A percentile compares a stretch with the other conserved stretches of the same genome.
Conservation (phyloP, 1,140 invertebrate species). For the Drosophila oshimai region DNA sequence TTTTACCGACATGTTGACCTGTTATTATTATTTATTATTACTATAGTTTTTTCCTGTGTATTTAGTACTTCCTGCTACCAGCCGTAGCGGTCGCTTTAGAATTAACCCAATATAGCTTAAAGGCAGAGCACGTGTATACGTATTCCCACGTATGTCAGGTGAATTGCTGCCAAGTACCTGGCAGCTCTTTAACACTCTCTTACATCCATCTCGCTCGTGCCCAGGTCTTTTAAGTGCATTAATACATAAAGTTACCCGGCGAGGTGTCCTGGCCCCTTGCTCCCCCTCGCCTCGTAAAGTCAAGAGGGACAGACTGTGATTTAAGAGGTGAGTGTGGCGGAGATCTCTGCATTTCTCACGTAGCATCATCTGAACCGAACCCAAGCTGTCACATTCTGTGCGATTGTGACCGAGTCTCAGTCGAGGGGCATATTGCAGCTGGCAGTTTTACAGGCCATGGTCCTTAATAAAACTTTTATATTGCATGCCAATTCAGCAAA, state of each 20-base stretch:
- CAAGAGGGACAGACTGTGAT: slow-evolving; percentile 54
- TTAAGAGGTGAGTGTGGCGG: slow-evolving; percentile 26
- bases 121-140: slow-evolving; percentile 8
- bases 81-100: slow-evolving; percentile 24
- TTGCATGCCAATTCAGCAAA: slow-evolving; percentile 50
- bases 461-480: slow-evolving; percentile 61
- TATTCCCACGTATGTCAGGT: slow-evolving; percentile 19
- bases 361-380: slow-evolving; percentile 44
- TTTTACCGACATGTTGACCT: too few relatives aligned
- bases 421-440: slow-evolving; percentile 41
- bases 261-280: neutral
- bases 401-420: slow-evolving; percentile 3
- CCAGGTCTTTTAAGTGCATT: slow-evolving; percentile 66
- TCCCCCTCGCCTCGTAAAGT: slow-evolving; percentile 41
- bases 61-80: neutral
- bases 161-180: slow-evolving; percentile 47
- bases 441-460: slow-evolving; percentile 46
- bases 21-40: too few relatives aligned
- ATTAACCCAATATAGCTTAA: slow-evolving; percentile 55
- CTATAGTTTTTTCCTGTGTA: neutral
- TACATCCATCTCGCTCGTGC: slow-evolving; percentile 3
- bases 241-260: slow-evolving; percentile 42
- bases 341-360: slow-evolving; percentile 35
- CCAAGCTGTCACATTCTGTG: slow-evolving; percentile 21
- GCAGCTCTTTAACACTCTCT: slow-evolving; percentile 72